Conservation (phyloP, 2,888 invertebrate species). For the Ophonus ardosiacus region DNA sequence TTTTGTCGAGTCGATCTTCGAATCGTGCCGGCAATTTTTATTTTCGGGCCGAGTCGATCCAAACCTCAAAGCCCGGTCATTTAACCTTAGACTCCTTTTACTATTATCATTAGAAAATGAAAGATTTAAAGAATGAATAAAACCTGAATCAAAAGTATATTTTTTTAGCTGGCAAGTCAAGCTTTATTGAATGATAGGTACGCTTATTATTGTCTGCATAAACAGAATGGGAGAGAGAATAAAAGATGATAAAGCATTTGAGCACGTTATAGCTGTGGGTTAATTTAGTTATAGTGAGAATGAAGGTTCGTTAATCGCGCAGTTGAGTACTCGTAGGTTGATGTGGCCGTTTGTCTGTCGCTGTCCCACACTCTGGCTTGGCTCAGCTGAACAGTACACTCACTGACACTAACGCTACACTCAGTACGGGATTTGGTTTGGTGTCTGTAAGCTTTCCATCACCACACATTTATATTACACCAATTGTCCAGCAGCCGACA, state of each 20-base stretch:
- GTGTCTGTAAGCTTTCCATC: conserved; percentile 29
- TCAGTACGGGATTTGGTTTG: conserved; percentile 27
- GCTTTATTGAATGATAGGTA: not conserved
- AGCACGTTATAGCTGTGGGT: conserved; percentile 5
- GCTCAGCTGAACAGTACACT: not conserved
- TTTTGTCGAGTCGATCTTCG: too few species aligned
- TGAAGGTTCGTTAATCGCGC: conserved; percentile 43
- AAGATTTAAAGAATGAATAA: too few species aligned
- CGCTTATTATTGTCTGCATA: not conserved
- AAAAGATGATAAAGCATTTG: conserved; percentile 16
- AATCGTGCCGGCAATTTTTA: too few species aligned
- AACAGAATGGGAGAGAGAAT: conserved; percentile 6
- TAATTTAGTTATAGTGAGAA: conserved; percentile 34
- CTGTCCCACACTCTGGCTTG: conserved; percentile 4
- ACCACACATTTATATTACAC: conserved; percentile 43
- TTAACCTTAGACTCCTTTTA: too few species aligned
- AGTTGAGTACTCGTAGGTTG: conserved; percentile 22
- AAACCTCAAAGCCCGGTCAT: too few species aligned
- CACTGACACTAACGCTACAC: not conserved
- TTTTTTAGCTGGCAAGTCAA: not conserved
- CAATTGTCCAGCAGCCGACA: conserved; percentile 43
- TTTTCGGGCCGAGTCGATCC: too few species aligned
- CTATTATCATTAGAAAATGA: too few species aligned
- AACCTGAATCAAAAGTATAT: too few species aligned
- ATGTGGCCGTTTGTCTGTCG: conserved; percentile 1